Evolutionary conservation across 2,888 invertebrate species (phyloP).

Genomic region (Tillus elongatus): DNA sequence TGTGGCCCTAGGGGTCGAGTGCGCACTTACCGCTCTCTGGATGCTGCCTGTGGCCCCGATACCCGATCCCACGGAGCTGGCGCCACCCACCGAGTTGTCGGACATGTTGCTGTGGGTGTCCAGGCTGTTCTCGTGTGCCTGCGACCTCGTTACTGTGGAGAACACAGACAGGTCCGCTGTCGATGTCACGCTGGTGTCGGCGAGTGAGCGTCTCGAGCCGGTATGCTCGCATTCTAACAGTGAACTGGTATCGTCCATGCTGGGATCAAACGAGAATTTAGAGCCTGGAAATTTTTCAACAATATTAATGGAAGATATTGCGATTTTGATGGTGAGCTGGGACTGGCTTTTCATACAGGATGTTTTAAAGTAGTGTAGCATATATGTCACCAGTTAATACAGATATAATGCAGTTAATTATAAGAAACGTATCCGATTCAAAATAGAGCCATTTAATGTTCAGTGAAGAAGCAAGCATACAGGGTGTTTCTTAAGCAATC

Average conservation of each 20-base stretch:
- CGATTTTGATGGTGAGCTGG: no score
- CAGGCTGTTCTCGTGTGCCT: conserved; percentile 60
- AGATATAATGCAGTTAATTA: no score
- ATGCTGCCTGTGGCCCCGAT: conserved; percentile 43
- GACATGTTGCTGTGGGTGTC: conserved; percentile 70
- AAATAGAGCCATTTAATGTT: no score
- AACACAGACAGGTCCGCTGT: conserved; percentile 75
- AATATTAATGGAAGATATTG: no score
- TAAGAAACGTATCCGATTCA: no score
- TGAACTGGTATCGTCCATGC: conserved; percentile 61
- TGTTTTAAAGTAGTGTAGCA: no score
- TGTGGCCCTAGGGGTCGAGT: conserved; percentile 58
- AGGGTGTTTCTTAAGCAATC: no score
- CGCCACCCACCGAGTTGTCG: conserved; percentile 59
- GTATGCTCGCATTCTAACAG: conserved; percentile 49
- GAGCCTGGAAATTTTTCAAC: conserved; percentile 45
- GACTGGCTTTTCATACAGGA: no score
- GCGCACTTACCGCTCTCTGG: conserved; percentile 46
- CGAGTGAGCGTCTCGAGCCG: conserved; percentile 69
- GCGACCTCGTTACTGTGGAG: conserved; percentile 61
- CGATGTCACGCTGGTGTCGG: conserved; percentile 76
- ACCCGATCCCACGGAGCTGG: conserved; percentile 40
- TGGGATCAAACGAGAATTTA: conserved; percentile 56
- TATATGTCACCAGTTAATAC: no score
- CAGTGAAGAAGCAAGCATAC: no score